Evolutionary conservation across 1,140 invertebrate species (phyloP), one percentile per base, ranked within the genome.

Genomic region (Trichomalopsis sarcophagae): DNA sequence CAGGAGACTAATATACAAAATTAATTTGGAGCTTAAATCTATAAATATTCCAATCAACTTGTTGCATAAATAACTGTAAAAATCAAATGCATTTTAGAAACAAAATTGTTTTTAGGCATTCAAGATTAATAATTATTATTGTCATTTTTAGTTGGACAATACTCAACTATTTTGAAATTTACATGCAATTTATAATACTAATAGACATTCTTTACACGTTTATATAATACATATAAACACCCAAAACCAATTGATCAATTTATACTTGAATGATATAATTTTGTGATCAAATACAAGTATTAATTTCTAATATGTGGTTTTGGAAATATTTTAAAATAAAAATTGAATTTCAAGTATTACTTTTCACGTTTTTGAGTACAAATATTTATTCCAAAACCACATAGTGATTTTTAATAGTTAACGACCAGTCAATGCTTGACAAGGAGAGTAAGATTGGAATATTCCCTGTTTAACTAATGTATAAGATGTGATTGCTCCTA

Each of bases 401-500:
- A n/a, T 62, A 9, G 40, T 9, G 6, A 62, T n/a, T 62, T 62
- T 62, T 62, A 55, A 79, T 9, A 17, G 68, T 89, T 79, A 90
- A 74, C 89, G 78, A 23, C 33, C 62, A 2, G 10, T 44, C 44
- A 89, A 27, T 17, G 68, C 14, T 36, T 86, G 81, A 30, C 92
- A 93, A 2, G 91, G 90, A 6, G 89, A 90, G 85, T 91, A 93
- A 36, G 89, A 88, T 62, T 92, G 86, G 81, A 98, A 98, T 3
- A 96, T 88, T 17, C 93, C 87, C 87, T 95, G 94, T 93, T 97
- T 97, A 81, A 98, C 95, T 68, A 97, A 90, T 81, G 95, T 86
- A 92, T 97, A 98, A 77, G 95, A 95, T 1, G 95, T 88, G 11
- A 96, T 88, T n/a, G 97, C 96, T 44, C 97, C 97, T 33, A 96